A percentile compares a stretch with the other conserved stretches of the same genome.
Evolutionary conservation across 1,140 invertebrate genomes (phyloP).

Genomic region (Anadara kagoshimensis): DNA sequence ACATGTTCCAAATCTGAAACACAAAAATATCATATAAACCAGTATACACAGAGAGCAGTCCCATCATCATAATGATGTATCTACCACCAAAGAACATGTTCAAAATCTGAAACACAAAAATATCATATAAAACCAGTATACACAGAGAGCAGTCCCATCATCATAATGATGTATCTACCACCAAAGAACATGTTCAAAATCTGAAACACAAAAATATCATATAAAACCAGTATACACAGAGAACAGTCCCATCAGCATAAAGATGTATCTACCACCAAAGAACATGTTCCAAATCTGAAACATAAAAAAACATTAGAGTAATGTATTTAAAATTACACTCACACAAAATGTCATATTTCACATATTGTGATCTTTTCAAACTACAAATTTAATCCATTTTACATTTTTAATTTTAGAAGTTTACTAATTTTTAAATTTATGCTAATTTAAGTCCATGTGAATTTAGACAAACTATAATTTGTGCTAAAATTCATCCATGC

Average conservation of each 20-base stretch:
- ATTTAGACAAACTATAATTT: no score
- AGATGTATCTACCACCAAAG: slow-evolving; percentile 97
- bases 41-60: slow-evolving; percentile 92
- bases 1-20: slow-evolving; percentile 93
- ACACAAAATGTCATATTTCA: no score
- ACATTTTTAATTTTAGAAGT: no score
- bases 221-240: slow-evolving; percentile 97
- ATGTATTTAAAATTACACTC: no score
- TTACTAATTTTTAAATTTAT: no score
- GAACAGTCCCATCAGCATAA: slow-evolving; percentile 96
- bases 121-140: slow-evolving; percentile 94
- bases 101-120: slow-evolving; percentile 83
- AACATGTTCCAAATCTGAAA: slow-evolving; percentile 95
- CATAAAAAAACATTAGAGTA: slow-evolving; percentile 6
- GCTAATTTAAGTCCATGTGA: no score
- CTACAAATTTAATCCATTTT: no score
- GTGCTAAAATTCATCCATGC: no score
- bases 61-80: slow-evolving; percentile 98
- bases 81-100: slow-evolving; percentile 97
- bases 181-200: slow-evolving; percentile 98
- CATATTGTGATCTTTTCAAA: no score
- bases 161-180: slow-evolving; percentile 96
- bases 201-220: slow-evolving; percentile 77
- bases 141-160: slow-evolving; percentile 97
- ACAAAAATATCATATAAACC: no score